Evolutionary conservation across 1,140 invertebrate species (phyloP).

Genomic region (Ruditapes philippinarum): DNA sequence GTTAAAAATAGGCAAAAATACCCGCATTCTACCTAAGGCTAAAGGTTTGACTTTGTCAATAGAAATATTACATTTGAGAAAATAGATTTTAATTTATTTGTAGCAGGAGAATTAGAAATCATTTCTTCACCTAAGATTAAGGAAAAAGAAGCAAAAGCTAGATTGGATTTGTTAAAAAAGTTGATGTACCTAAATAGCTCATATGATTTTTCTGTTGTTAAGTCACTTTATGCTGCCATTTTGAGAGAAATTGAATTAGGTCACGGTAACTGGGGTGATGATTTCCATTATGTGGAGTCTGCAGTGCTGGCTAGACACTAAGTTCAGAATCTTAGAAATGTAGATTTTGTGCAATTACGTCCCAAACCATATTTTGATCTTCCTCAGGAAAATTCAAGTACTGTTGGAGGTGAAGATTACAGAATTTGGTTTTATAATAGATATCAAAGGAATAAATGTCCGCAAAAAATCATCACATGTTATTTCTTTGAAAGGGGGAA

Average conservation of each 20-base stretch:
- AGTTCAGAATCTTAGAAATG: neutral
- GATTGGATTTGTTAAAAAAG: too few relatives aligned
- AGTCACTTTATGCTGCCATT: too few relatives aligned
- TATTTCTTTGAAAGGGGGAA: neutral
- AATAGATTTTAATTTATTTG: too few relatives aligned
- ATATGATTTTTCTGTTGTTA: too few relatives aligned
- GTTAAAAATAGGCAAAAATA: neutral
- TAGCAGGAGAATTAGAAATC: slow-evolving; percentile 18
- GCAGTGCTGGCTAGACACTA: too few relatives aligned
- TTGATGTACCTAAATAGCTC: too few relatives aligned
- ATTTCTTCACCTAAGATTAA: neutral
- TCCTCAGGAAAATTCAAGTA: too few relatives aligned
- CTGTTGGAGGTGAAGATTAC: neutral
- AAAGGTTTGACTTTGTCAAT: neutral
- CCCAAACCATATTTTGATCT: too few relatives aligned
- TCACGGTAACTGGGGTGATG: neutral
- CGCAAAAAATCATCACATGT: neutral
- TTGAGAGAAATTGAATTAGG: too few relatives aligned
- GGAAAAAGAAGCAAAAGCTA: neutral
- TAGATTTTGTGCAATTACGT: too few relatives aligned
- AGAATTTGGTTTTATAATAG: neutral
- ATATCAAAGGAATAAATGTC: too few relatives aligned
- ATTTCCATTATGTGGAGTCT: neutral
- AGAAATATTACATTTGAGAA: neutral
- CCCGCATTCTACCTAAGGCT: neutral